A percentile compares a stretch with the other conserved stretches of the same genome.
Conservation (phyloP, 2,113 vertebrate species). For the Muscicapa adusta region DNA sequence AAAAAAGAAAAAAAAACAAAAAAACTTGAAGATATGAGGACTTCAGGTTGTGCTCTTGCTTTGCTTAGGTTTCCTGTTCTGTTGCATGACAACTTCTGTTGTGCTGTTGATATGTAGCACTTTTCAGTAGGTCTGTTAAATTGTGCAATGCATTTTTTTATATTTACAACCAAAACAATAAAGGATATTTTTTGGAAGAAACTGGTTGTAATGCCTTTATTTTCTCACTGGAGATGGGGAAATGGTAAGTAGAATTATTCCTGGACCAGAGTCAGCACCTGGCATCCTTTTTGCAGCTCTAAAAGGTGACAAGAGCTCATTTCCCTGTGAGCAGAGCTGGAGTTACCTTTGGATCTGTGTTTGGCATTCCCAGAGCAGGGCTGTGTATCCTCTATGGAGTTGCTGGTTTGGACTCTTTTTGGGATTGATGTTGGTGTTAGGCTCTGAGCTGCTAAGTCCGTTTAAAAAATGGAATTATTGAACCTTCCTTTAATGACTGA, state of each 20-base stretch:
- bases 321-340: neutral
- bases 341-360: neutral
- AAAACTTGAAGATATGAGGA: neutral
- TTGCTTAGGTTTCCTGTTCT: constrained; percentile 32
- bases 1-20: neutral
- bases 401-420: neutral
- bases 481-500: neutral
- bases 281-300: neutral
- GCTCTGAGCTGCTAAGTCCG: neutral
- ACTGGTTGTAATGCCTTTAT: neutral
- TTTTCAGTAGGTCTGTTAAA: constrained; percentile 67
- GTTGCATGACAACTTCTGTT: constrained; percentile 24
- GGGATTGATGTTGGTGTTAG: neutral
- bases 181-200: constrained; percentile 74
- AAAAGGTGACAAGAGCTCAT: neutral
- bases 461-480: neutral
- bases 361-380: neutral
- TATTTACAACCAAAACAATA: constrained; percentile 77
- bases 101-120: constrained; percentile 39
- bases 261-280: neutral
- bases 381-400: neutral
- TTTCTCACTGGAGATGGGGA: neutral
- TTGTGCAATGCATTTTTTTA: constrained; percentile 75
- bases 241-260: neutral
- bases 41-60: constrained; percentile 46